phyloP scores from a whole-genome alignment of 2,113 vertebrate species.

The Pseudonaja textilis region DNA sequence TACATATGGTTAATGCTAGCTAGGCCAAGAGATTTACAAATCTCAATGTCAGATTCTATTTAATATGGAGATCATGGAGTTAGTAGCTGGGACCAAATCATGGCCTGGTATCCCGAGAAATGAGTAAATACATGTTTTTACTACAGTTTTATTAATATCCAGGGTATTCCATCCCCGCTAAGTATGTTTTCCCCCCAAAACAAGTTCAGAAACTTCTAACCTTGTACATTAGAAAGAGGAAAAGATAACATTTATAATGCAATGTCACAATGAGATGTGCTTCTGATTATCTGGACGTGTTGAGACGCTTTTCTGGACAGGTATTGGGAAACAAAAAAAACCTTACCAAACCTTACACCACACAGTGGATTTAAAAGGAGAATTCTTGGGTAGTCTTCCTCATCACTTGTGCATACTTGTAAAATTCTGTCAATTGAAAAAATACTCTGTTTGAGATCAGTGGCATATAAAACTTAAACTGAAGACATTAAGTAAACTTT shows the following conservation, averaged over 20 bases:
- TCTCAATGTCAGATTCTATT: neutral
- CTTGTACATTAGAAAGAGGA: neutral
- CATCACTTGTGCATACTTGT: neutral
- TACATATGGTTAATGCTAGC: neutral
- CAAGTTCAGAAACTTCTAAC: neutral
- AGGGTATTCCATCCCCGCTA: neutral
- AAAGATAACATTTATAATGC: neutral
- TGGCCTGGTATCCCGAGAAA: neutral
- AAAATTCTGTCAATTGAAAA: neutral
- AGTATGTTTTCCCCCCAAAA: neutral
- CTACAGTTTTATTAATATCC: neutral
- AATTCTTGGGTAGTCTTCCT: neutral
- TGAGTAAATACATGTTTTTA: neutral
- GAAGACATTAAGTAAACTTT: neutral
- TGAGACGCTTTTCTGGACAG: neutral
- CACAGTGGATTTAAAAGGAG: neutral
- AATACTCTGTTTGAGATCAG: neutral
- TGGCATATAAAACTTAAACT: neutral
- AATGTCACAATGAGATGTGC: neutral
- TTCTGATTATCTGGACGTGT: neutral
- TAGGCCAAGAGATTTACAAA: neutral
- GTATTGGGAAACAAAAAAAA: neutral
- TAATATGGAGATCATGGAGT: neutral
- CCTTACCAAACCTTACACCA: neutral
- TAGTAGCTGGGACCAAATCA: neutral